Evolutionary conservation across 1,140 invertebrate species (phyloP).

Genomic region (Chironomus striatipennis): DNA sequence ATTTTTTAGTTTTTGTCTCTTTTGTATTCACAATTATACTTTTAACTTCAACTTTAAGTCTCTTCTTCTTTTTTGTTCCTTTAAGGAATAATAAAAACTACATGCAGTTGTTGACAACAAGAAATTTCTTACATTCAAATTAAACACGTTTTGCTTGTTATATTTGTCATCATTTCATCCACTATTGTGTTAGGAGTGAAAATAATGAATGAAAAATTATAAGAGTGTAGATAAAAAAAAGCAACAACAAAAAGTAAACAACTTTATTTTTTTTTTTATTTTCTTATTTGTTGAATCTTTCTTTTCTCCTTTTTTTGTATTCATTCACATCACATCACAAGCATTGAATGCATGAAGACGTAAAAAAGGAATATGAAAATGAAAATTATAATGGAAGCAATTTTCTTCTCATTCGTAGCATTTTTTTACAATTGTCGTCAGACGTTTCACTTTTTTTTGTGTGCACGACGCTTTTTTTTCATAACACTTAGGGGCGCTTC

Average conservation of each 20-base stretch:
- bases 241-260: neutral
- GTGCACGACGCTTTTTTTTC: too few species aligned
- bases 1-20: too few species aligned
- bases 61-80: neutral
- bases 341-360: constrained; percentile 6
- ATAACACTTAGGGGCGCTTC: neutral
- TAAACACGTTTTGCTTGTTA: constrained; percentile 4
- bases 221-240: neutral
- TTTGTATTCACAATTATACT: too few species aligned
- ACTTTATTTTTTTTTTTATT: too few species aligned
- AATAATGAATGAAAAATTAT: constrained; percentile 7
- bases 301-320: neutral
- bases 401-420: constrained; percentile 3
- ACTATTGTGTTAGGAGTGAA: constrained; percentile 2
- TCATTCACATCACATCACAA: constrained; percentile 6
- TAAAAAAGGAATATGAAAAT: constrained; percentile 1
- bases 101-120: neutral
- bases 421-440: constrained; percentile 1
- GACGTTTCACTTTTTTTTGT: neutral
- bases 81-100: neutral
- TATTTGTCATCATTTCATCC: neutral
- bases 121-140: neutral
- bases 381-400: constrained; percentile 3
- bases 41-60: too few species aligned
- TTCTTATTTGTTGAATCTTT: constrained; percentile 8